Conservation (phyloP, 1,140 invertebrate species). For the Zaprionus africanus region DNA sequence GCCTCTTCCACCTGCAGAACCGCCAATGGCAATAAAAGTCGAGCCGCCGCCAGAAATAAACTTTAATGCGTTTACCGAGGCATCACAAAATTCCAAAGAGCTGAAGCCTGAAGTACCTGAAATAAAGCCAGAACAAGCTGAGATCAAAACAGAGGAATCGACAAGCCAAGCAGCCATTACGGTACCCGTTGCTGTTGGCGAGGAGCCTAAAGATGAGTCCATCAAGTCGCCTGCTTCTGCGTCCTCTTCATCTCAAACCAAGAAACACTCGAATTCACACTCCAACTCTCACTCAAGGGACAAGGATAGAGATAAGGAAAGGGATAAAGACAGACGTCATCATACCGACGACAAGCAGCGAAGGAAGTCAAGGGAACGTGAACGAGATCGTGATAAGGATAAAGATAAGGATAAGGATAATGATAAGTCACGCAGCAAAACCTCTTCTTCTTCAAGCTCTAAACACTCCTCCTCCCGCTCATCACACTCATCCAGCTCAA, state of each 20-base stretch:
- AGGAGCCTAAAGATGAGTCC: conserved; percentile 32
- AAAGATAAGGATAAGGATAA: conserved; percentile 34
- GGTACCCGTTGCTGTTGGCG: not conserved
- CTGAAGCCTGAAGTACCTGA: conserved; percentile 12
- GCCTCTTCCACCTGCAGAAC: conserved; percentile 8
- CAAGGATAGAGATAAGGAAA: conserved; percentile 58
- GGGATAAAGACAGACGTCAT: conserved; percentile 50
- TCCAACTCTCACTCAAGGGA: conserved; percentile 38
- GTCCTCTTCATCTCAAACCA: conserved; percentile 59
- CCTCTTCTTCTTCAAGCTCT: conserved; percentile 62
- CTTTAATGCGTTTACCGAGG: conserved; percentile 9
- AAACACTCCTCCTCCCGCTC: conserved; percentile 68
- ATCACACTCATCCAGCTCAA: conserved; percentile 68
- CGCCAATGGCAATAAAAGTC: conserved; percentile 6
- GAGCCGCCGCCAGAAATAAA: conserved; percentile 13
- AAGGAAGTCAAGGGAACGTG: conserved; percentile 50
- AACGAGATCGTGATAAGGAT: conserved; percentile 49
- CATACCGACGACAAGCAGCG: conserved; percentile 55
- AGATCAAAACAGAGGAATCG: not conserved
- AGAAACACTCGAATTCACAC: conserved; percentile 45
- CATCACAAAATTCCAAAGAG: conserved; percentile 19
- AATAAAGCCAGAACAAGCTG: conserved; percentile 8
- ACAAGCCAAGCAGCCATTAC: not conserved
- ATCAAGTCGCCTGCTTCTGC: conserved; percentile 53
- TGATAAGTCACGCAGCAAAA: conserved; percentile 63